Conservation (phyloP, 1,140 invertebrate species). For the Solenopsis invicta region DNA sequence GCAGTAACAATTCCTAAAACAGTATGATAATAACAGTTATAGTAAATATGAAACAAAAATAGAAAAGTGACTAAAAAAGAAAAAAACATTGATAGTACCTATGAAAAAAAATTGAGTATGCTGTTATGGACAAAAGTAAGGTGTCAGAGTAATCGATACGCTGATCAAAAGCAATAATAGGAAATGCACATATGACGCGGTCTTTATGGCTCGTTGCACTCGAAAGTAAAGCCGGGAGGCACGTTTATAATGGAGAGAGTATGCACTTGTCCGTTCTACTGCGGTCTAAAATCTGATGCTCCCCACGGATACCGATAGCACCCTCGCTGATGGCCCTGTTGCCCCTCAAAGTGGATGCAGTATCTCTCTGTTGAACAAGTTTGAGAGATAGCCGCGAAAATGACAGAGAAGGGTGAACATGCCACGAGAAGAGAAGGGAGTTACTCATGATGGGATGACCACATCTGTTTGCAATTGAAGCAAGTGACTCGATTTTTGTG, state of each 20-base stretch:
- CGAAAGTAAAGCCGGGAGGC: slow-evolving; percentile 74
- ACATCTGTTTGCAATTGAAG: slow-evolving; percentile 85
- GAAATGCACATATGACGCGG: slow-evolving; percentile 81
- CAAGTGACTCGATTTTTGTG: slow-evolving; percentile 78
- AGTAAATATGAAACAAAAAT: neutral
- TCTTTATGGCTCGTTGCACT: slow-evolving; percentile 82
- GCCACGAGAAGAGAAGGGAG: slow-evolving; percentile 30
- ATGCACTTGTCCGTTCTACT: slow-evolving; percentile 80
- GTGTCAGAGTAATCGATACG: slow-evolving; percentile 55
- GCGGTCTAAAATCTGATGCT: slow-evolving; percentile 81
- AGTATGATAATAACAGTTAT: neutral
- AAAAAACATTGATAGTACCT: neutral
- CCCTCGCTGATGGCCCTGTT: slow-evolving; percentile 73
- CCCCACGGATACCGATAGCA: slow-evolving; percentile 72
- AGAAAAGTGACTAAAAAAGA: neutral
- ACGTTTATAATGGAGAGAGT: slow-evolving; percentile 75
- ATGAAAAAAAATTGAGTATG: slow-evolving; percentile 9
- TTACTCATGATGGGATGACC: slow-evolving; percentile 71
- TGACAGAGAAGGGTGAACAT: slow-evolving; percentile 66
- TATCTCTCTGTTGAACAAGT: slow-evolving; percentile 78
- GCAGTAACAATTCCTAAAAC: slow-evolving; percentile 12
- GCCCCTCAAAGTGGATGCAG: slow-evolving; percentile 75
- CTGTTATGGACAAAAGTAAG: slow-evolving; percentile 16
- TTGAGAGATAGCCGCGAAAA: slow-evolving; percentile 80
- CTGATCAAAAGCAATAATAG: slow-evolving; percentile 75